Conservation (phyloP, 2,797 vertebrate species). For the Sebastes steindachneri region DNA sequence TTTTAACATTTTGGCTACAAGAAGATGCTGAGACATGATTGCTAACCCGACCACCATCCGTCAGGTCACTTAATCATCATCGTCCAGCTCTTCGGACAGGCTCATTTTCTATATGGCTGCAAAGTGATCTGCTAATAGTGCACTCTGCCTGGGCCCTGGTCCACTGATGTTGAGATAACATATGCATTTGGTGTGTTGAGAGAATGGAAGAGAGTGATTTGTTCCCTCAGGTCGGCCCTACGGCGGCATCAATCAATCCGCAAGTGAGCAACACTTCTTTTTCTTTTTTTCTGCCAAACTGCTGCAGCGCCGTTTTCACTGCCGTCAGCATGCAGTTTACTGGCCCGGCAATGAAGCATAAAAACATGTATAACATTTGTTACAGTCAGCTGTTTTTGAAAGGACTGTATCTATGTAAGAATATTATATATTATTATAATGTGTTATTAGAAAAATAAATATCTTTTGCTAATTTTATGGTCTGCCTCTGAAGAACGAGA, state of each 20-base stretch:
- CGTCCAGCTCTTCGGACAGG: conserved; percentile 38
- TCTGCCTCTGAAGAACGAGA: no score
- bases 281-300: not conserved
- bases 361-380: not conserved
- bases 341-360: not conserved
- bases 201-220: conserved; percentile 39
- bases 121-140: conserved; percentile 34
- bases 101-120: conserved; percentile 37
- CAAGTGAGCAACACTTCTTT: not conserved
- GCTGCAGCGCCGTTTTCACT: conserved; percentile 18
- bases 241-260: conserved; percentile 20
- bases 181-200: conserved; percentile 22
- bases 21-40: not conserved
- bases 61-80: conserved; percentile 30
- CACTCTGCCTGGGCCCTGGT: conserved; percentile 35
- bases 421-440: not conserved
- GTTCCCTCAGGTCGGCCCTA: conserved; percentile 29
- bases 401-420: not conserved
- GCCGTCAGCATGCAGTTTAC: conserved; percentile 21
- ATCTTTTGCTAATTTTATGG: no score
- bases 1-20: not conserved
- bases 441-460: not conserved
- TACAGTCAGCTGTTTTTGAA: not conserved
- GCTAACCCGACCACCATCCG: not conserved
- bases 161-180: conserved; percentile 52